Evolutionary conservation across 2,797 vertebrate genomes (phyloP), one percentile per base, ranked within the genome.

Genomic region (Myoxocephalus aenaeus): DNA sequence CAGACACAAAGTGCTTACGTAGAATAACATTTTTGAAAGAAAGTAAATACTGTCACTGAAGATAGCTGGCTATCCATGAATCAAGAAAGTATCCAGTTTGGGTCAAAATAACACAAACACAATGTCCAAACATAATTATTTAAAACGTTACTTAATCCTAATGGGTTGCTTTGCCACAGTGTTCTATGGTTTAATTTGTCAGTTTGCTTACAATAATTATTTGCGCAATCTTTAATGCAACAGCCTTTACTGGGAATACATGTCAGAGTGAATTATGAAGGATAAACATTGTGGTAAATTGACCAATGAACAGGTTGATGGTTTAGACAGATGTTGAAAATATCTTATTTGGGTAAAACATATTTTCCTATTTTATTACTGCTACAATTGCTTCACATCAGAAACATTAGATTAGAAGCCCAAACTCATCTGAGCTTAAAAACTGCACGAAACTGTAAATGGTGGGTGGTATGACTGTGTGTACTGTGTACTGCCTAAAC

Each of bases 1-100:
- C 85, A 89, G 65, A 79, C 62, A 69, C 65, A 79, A 75, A 88
- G 50, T 79, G 58, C 69, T 83, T 73, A 77, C 77, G 54, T 79
- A 70, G 85, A 32, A 71, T 65, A 67, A 77, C 80, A 66, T 82
- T 69, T 65, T 64, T 69, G 10, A 36, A 48, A 59, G 36, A 64
- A 68, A 29, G 38, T 34, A 20, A 20, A 62, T 42, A 3, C 5
- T 54, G 40, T 63, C 25, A 18, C 5, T 58, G 10, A 71, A 36
- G 46, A 46, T 62, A n/a, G 61, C 14, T 34, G 22, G 63, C 61
- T 57, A 51, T 53, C 56, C 53, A 56, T 57, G 18, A 46, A 70
- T n/a, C 7, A 58, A 15, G 32, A 15, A 42, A 17, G 0, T 0
- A 25, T 22, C 3, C n/a, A 38, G 14, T 53, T 29, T 46, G 17